Evolutionary conservation across 2,888 invertebrate species (phyloP), one percentile per base, ranked within the genome.

Genomic region (Pyralis farinalis): DNA sequence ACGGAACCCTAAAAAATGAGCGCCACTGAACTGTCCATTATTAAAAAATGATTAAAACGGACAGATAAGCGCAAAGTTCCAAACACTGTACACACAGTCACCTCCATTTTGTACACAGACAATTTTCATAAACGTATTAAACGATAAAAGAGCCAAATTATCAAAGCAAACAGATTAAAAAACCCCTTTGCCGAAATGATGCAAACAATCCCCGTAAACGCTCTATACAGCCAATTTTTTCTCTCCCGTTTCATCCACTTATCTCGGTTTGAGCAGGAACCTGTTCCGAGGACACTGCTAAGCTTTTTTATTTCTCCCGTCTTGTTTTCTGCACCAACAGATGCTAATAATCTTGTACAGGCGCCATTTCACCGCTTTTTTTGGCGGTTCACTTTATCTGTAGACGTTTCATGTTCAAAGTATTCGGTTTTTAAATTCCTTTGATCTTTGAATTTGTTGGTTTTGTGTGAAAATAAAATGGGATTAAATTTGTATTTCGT

Each of bases 101-200:
- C 25, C 16, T 16, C 4, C 16, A 16, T 16, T 25, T 2, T 25
- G 25, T 7, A 25, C 12, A 32, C n/a, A 31, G 22, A 22, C 32
- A 7, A 31, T 38, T 38, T 32, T 8, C 22, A 8, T 10, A 12
- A 32, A 27, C 25, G 32, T 32, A 27, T 33, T 39, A 27, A 28
- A 34, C 42, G 43, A 42, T 42, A 42, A 47, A 44, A 34, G 34
- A 30, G 39, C 27, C 12, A 40, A 46, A 46, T 49, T 45, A 46
- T 41, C 12, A 42, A 37, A 25, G 38, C 40, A 44, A 44, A 49
- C 49, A 49, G 44, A 49, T 49, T 49, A 45, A 47, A 49, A 47
- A 49, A 44, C 43, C 46, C 49, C 42, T 43, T 42, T 34, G 39
- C 42, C 39, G 44, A 43, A 46, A 44, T 44, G 34, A 29, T 32